Evolutionary conservation across 2,888 invertebrate species (phyloP).

Genomic region (Drosophila mulleri): DNA sequence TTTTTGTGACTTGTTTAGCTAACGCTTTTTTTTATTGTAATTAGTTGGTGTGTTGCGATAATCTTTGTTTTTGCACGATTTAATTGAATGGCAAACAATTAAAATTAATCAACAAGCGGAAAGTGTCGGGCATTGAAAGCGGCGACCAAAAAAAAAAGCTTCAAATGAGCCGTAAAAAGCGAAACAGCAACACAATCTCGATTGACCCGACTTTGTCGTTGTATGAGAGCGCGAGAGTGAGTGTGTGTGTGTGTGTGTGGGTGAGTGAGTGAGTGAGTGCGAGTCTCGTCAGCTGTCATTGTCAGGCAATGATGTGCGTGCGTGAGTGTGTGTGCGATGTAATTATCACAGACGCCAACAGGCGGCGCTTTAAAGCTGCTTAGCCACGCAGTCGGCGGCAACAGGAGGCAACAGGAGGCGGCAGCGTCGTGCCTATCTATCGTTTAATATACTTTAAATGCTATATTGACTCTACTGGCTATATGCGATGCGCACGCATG

Average conservation of each 20-base stretch:
- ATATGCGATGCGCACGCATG: background rate
- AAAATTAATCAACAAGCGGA: conserved; percentile 33
- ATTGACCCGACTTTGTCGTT: conserved; percentile 27
- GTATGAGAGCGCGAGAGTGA: background rate
- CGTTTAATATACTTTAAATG: conserved; percentile 67
- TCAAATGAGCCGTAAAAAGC: conserved; percentile 63
- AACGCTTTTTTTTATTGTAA: conserved; percentile 30
- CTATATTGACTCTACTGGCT: conserved; percentile 38
- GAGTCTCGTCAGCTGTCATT: conserved; percentile 27
- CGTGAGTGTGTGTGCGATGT: conserved; percentile 16
- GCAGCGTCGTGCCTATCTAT: conserved; percentile 53
- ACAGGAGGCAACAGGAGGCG: background rate
- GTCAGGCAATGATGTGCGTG: conserved; percentile 29
- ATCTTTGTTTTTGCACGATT: conserved; percentile 39
- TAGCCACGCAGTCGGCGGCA: conserved; percentile 24
- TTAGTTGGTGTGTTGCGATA: conserved; percentile 37
- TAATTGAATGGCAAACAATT: conserved; percentile 56
- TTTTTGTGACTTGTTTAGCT: conserved; percentile 23
- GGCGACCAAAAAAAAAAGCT: conserved; percentile 34
- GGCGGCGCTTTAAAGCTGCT: conserved; percentile 58
- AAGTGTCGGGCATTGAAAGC: conserved; percentile 42
- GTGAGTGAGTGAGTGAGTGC: background rate
- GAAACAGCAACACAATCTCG: conserved; percentile 18
- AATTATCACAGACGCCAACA: conserved; percentile 53
- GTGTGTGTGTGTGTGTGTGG: background rate